Conservation (phyloP, 2,113 vertebrate species). For the Pitta sordida region DNA sequence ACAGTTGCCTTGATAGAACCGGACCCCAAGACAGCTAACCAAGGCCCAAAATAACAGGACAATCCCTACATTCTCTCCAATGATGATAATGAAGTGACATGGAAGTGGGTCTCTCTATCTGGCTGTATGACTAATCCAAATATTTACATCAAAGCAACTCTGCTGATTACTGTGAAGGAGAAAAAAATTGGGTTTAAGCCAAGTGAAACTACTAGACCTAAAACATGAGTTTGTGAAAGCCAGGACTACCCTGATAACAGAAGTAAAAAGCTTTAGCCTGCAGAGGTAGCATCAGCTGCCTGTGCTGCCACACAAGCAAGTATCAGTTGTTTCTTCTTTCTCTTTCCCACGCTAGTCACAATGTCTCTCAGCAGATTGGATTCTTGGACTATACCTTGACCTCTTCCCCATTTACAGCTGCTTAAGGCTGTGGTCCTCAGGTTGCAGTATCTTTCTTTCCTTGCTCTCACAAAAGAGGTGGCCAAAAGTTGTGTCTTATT, state of each 20-base stretch:
- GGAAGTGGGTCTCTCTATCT: background rate
- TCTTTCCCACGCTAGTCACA: background rate
- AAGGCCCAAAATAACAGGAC: background rate
- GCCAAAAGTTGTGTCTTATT: background rate
- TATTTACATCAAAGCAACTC: background rate
- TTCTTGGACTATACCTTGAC: background rate
- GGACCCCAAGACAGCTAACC: background rate
- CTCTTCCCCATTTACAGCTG: background rate
- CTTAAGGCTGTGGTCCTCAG: background rate
- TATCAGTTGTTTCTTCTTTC: background rate
- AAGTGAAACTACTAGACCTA: background rate
- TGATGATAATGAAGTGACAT: accelerated
- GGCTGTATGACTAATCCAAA: background rate
- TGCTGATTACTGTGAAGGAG: background rate
- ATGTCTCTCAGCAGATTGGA: background rate
- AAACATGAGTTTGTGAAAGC: background rate
- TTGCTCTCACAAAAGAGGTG: background rate
- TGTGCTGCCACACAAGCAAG: background rate
- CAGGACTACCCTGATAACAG: background rate
- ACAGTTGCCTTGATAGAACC: background rate
- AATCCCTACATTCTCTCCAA: background rate
- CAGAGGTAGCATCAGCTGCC: background rate
- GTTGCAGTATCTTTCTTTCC: background rate
- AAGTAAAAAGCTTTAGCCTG: background rate
- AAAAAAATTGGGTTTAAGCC: background rate